Percentiles rank a stretch among this genome's conserved stretches.
Evolutionary conservation across 64 coral and sea anemone genomes (phyloP).

Genomic region (Stylophora pistillata): DNA sequence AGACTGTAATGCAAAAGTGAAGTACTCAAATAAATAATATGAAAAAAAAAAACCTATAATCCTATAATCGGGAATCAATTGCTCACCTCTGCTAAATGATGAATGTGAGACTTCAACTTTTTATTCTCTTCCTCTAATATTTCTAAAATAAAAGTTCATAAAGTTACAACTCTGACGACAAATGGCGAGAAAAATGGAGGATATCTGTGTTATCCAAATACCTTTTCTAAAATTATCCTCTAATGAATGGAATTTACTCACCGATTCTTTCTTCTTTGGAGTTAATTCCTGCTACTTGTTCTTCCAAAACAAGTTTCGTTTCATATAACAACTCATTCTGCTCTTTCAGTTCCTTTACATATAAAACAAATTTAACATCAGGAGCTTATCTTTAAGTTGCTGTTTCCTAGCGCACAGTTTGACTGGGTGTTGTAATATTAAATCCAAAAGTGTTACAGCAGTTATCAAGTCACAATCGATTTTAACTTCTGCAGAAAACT

Average conservation of each 20-base stretch:
- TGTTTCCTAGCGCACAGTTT: no score
- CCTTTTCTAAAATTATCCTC: neutral
- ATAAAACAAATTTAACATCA: neutral
- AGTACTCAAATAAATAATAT: no score
- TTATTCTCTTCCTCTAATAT: constrained; percentile 90
- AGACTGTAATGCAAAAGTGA: no score
- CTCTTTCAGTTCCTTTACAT: constrained; percentile 86
- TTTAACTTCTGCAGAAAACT: no score
- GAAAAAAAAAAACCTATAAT: neutral
- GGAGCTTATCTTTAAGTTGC: neutral
- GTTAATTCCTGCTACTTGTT: constrained; percentile 68
- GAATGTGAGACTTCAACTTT: constrained; percentile 81
- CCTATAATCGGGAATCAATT: neutral
- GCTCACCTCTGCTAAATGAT: constrained; percentile 83
- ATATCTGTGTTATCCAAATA: neutral
- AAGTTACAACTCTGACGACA: neutral
- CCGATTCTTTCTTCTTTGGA: constrained; percentile 83
- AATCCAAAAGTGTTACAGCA: no score
- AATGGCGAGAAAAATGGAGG: neutral
- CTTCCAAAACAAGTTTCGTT: constrained; percentile 77
- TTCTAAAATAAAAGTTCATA: constrained; percentile 20
- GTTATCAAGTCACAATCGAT: no score
- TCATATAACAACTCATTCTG: constrained; percentile 91
- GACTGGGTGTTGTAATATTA: no score
- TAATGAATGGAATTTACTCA: neutral